Evolutionary conservation across 2,888 invertebrate genomes (phyloP).

Genomic region (Drosophila aldrichi): DNA sequence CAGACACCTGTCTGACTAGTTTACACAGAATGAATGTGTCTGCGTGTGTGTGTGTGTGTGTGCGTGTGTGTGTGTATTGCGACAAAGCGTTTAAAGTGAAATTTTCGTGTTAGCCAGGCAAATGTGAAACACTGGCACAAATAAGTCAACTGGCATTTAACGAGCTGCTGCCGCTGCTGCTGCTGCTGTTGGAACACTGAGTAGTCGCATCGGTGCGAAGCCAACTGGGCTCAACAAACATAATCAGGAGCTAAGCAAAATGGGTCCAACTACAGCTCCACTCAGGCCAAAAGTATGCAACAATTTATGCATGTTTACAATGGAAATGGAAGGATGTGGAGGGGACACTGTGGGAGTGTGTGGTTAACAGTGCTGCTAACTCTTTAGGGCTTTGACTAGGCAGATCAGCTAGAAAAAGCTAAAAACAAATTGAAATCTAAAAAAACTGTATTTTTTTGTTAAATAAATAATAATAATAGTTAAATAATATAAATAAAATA

Average conservation of each 20-base stretch:
- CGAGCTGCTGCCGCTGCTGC: slow-evolving; percentile 42
- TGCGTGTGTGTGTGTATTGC: neutral
- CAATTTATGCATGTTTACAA: slow-evolving; percentile 80
- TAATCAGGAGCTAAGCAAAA: slow-evolving; percentile 77
- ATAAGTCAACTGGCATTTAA: slow-evolving; percentile 72
- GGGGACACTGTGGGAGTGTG: neutral
- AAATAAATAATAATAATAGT: no score
- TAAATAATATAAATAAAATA: no score
- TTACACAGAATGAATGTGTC: neutral
- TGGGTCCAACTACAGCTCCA: slow-evolving; percentile 29
- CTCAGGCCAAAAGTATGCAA: slow-evolving; percentile 72
- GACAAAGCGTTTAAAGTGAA: slow-evolving; percentile 9
- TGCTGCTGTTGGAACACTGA: slow-evolving; percentile 4
- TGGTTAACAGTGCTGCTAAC: neutral
- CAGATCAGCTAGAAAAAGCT: neutral
- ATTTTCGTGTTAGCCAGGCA: slow-evolving; percentile 7
- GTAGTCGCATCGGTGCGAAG: slow-evolving; percentile 13
- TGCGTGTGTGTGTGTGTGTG: neutral
- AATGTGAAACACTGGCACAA: slow-evolving; percentile 45
- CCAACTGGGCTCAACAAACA: slow-evolving; percentile 67
- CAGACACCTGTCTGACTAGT: slow-evolving; percentile 7
- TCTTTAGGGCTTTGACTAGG: neutral
- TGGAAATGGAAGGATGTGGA: slow-evolving; percentile 30
- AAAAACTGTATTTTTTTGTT: no score
- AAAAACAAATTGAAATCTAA: no score